Base-by-base conservation (phyloP, 2,797 vertebrate genomes). In the Acipenser transmontanus region DNA sequence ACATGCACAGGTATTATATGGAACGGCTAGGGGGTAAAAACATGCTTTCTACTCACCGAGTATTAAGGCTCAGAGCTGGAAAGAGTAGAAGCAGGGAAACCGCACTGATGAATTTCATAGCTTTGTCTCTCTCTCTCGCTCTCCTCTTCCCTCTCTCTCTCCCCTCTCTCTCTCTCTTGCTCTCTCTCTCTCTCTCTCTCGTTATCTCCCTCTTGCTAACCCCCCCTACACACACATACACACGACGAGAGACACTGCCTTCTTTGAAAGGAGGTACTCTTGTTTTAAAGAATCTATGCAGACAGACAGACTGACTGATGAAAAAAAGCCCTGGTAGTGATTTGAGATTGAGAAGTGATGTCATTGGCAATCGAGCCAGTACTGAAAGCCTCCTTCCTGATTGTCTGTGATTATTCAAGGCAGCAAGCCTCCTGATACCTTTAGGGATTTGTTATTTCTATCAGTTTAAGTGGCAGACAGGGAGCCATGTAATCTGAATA, bases 61-160 rank as follows among this genome's bases (percentile, higher is more conserved):
- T 66, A 50, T 70, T 66, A 50, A 57, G 61, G 69, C 69, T 70
- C 60, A 66, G 49, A 63, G 69, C 69, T 65, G 69, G 69, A 50
- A 59, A 56, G 48, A 70, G 61, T 47, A 70, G 62, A 60, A 70
- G 69, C 69, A 66, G 61, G 69, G 60, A 66, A 63, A 70, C 54
- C 65, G 34, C 52, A 17, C 59, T 66, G 69, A 66, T 63, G 65
- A 70, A 63, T 70, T 70, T 70, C 69, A 70, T 70, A 63, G 69
- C 69, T 66, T 70, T 66, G 69, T 70, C 60, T 66, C 61, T 47
- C 61, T 66, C 69, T 70, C 60, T 17, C 56, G 50, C 64, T 66
- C 64, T 17, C 61, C 59, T 49, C 47, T 60, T 65, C 50, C 14
- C 67, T 12, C 67, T 57, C 61, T 14, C 61, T 51, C 14, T 61